Evolutionary conservation across 2,797 vertebrate genomes (phyloP).

Genomic region (Brachyrhaphis roseni): DNA sequence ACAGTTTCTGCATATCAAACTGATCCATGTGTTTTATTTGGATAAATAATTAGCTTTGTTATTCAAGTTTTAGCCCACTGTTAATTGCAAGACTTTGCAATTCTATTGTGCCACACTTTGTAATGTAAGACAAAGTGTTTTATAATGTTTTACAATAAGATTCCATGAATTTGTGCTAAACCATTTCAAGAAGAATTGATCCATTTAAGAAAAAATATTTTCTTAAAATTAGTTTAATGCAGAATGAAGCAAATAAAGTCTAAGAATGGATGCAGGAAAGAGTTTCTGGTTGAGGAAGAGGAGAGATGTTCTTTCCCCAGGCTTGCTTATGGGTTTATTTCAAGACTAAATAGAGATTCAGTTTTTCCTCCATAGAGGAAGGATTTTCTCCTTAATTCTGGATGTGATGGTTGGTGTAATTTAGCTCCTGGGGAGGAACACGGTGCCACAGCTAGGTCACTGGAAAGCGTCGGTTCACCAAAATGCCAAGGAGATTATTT

Average conservation of each 20-base stretch:
- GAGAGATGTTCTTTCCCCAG: conserved; percentile 33
- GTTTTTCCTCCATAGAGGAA: conserved; percentile 48
- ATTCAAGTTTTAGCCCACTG: too few species aligned
- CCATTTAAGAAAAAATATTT: too few species aligned
- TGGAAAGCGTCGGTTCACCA: conserved; percentile 49
- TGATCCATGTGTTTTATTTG: too few species aligned
- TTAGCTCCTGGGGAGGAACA: conserved; percentile 65
- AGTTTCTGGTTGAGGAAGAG: conserved; percentile 10
- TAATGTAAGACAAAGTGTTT: background rate
- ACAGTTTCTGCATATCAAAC: too few species aligned
- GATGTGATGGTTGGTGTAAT: conserved; percentile 60
- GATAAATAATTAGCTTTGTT: too few species aligned
- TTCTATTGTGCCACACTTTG: too few species aligned
- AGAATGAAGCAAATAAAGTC: background rate
- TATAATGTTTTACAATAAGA: background rate
- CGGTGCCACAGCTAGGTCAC: conserved; percentile 58
- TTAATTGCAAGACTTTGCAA: too few species aligned
- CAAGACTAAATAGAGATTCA: conserved; percentile 58
- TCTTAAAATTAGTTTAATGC: too few species aligned
- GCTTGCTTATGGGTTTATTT: conserved; percentile 46
- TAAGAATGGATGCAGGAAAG: background rate
- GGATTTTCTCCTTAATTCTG: conserved; percentile 56
- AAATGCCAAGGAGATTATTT: conserved; percentile 61
- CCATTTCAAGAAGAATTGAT: background rate
- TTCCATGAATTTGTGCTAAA: background rate